Conservation (phyloP, 2,113 vertebrate genomes). For the Sturnus vulgaris region DNA sequence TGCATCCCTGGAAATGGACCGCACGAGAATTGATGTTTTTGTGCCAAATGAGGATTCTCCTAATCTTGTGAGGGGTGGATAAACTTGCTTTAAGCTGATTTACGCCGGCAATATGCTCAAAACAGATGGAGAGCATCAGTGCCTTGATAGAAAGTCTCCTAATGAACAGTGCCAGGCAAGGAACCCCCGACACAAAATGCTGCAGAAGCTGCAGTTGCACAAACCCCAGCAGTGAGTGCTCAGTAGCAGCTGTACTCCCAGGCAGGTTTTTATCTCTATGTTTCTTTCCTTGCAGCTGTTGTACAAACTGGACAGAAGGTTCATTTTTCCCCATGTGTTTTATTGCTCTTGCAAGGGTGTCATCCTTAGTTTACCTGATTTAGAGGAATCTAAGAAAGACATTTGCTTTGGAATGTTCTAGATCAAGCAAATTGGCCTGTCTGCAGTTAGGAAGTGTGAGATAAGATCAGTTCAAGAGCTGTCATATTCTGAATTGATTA, state of each 20-base stretch:
- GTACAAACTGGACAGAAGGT: background rate
- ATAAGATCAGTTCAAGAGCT: background rate
- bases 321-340: background rate
- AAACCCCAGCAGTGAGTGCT: background rate
- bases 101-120: background rate
- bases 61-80: background rate
- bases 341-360: background rate
- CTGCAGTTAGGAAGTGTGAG: background rate
- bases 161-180: background rate
- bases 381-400: background rate
- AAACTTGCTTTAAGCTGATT: conserved; percentile 27
- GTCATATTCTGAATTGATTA: background rate
- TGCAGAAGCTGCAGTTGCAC: background rate
- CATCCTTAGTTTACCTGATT: background rate
- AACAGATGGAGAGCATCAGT: conserved; percentile 43
- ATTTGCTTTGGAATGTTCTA: background rate
- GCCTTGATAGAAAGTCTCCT: background rate
- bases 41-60: background rate
- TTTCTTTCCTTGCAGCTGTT: background rate
- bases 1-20: background rate
- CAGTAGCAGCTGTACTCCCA: background rate
- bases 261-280: background rate
- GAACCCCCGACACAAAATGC: background rate
- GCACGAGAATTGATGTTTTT: background rate
- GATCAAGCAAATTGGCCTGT: background rate